Percentiles rank a stretch among this genome's conserved stretches.
Conservation (phyloP, 2,888 invertebrate species). For the Dicycla oo region DNA sequence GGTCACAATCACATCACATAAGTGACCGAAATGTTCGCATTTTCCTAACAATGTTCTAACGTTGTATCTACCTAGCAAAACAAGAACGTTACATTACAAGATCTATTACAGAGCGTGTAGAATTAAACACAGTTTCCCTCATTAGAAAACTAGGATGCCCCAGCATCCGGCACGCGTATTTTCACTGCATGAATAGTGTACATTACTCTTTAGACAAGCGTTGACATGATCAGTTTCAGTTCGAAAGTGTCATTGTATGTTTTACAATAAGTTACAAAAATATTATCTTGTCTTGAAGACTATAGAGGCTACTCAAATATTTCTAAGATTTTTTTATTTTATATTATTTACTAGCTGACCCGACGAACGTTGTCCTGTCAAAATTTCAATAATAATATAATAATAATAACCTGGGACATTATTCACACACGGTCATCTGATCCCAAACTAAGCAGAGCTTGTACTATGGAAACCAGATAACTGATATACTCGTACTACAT, state of each 20-base stretch:
- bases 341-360: no score
- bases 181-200: slow-evolving; percentile 63
- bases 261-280: not conserved
- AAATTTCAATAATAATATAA: no score
- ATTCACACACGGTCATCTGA: no score
- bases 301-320: no score
- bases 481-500: no score
- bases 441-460: no score
- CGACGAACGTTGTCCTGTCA: no score
- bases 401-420: no score
- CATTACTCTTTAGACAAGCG: slow-evolving; percentile 53
- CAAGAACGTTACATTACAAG: slow-evolving; percentile 22
- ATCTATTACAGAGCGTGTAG: slow-evolving; percentile 49
- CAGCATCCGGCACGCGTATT: slow-evolving; percentile 59
- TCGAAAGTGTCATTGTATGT: slow-evolving; percentile 25
- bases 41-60: not conserved
- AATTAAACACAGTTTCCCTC: slow-evolving; percentile 64
- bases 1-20: not conserved
- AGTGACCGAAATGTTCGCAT: not conserved
- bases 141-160: slow-evolving; percentile 69
- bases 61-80: not conserved
- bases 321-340: not conserved
- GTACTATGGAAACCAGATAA: no score
- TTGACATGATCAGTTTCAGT: slow-evolving; percentile 2
- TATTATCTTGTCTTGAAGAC: not conserved